Evolutionary conservation across 2,888 invertebrate species (phyloP).

Genomic region (Argynnis bischoffii): DNA sequence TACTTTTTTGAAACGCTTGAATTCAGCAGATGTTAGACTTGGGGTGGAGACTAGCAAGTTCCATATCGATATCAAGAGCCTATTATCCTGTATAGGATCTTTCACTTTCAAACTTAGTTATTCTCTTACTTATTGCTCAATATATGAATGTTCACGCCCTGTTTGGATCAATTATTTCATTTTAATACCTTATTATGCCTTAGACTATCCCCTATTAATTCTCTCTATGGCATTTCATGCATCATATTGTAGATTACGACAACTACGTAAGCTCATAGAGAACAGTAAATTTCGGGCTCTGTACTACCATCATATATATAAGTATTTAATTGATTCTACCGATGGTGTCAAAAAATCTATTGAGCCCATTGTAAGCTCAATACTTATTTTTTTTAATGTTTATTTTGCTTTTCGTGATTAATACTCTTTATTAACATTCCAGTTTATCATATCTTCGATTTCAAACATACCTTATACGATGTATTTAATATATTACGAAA

Average conservation of each 20-base stretch:
- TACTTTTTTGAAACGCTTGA: slow-evolving; percentile 10
- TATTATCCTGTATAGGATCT: neutral
- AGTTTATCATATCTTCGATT: neutral
- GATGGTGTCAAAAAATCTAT: neutral
- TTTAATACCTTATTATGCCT: neutral
- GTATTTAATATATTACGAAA: no score
- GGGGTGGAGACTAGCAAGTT: neutral
- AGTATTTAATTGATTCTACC: slow-evolving; percentile 10
- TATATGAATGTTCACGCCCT: neutral
- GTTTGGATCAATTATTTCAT: no score
- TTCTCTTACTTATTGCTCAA: slow-evolving; percentile 1
- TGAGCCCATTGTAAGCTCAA: slow-evolving; percentile 10
- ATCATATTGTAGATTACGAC: neutral
- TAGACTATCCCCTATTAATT: neutral
- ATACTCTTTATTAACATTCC: neutral
- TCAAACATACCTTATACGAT: neutral
- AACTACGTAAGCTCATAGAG: neutral
- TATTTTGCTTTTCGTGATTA: neutral
- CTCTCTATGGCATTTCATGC: neutral
- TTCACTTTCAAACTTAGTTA: neutral
- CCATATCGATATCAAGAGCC: slow-evolving; percentile 13
- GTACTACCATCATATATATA: slow-evolving; percentile 8
- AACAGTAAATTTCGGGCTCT: neutral
- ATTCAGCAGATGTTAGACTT: slow-evolving; percentile 11
- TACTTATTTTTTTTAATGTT: neutral